Evolutionary conservation across 2,888 invertebrate species (phyloP).

Genomic region (Punctoribates punctum): DNA sequence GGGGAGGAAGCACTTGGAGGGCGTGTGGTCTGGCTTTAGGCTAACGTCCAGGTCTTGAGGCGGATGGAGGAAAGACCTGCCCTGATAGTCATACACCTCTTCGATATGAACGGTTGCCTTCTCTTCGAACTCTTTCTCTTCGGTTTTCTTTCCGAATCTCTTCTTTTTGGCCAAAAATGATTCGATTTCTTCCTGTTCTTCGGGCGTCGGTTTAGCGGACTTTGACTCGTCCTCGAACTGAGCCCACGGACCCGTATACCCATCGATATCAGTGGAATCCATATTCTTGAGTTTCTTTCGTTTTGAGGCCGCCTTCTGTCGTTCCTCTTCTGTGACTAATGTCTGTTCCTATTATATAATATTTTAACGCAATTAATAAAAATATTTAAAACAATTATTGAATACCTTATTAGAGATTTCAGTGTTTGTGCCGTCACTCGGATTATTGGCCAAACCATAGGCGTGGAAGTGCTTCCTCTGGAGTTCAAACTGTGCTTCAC

Average conservation of each 20-base stretch:
- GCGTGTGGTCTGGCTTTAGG: conserved; percentile 77
- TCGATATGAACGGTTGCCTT: conserved; percentile 91
- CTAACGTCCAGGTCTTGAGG: conserved; percentile 84
- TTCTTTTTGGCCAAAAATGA: conserved; percentile 78
- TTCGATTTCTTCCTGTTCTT: conserved; percentile 88
- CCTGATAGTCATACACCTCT: conserved; percentile 92
- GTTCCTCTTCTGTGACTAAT: neutral
- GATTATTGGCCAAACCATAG: conserved; percentile 62
- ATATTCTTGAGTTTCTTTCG: conserved; percentile 68
- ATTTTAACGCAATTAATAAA: no score
- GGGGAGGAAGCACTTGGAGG: conserved; percentile 91
- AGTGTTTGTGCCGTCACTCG: conserved; percentile 32
- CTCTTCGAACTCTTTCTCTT: conserved; percentile 82
- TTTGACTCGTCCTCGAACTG: conserved; percentile 84
- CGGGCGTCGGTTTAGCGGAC: conserved; percentile 81
- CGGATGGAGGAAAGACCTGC: conserved; percentile 85
- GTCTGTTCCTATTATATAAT: neutral
- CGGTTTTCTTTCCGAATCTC: conserved; percentile 69
- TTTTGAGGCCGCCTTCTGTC: conserved; percentile 47
- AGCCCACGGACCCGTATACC: conserved; percentile 97
- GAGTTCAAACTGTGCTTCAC: conserved; percentile 95
- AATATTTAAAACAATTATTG: neutral
- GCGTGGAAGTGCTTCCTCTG: conserved; percentile 90
- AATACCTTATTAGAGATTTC: conserved; percentile 21
- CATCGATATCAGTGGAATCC: conserved; percentile 84